Percentiles rank a stretch among this genome's conserved stretches.
Evolutionary conservation across 64 coral and sea anemone species (phyloP).

Genomic region (Platygyra sinensis): DNA sequence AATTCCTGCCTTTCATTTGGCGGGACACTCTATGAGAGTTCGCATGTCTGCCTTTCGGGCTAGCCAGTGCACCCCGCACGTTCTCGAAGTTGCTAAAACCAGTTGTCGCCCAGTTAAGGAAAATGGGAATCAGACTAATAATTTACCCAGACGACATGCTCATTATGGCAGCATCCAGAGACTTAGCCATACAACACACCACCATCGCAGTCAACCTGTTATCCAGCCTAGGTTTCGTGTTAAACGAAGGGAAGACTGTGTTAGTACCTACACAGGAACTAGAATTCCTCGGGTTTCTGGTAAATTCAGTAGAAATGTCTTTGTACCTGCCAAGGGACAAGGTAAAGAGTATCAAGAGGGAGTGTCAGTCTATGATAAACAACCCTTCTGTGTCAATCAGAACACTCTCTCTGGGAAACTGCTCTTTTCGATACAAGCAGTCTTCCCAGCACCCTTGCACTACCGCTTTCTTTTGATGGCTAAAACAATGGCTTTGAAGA

Average conservation of each 20-base stretch:
- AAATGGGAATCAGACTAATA: conserved; percentile 12
- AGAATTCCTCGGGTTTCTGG: conserved; percentile 45
- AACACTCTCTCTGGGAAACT: too few relatives aligned
- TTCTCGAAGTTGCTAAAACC: not conserved
- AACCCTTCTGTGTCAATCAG: too few relatives aligned
- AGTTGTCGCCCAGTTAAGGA: not conserved
- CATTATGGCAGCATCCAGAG: not conserved
- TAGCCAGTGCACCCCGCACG: too few relatives aligned
- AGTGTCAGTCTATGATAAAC: too few relatives aligned
- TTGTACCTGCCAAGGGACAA: conserved; percentile 35
- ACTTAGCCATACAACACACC: too few relatives aligned
- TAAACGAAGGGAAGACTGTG: conserved; percentile 11
- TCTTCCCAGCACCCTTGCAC: too few relatives aligned
- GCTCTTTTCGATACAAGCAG: too few relatives aligned
- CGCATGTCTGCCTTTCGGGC: too few relatives aligned
- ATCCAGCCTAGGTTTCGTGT: conserved; percentile 9
- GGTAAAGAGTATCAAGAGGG: not conserved
- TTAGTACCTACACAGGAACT: not conserved
- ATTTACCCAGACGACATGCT: not conserved
- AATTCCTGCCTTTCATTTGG: too few relatives aligned
- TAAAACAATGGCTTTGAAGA: too few relatives aligned
- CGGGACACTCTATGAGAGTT: too few relatives aligned
- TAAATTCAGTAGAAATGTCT: conserved; percentile 34
- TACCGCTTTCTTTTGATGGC: too few relatives aligned
- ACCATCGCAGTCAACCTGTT: not conserved